A percentile compares a stretch with the other conserved stretches of the same genome.
Conservation (phyloP, 2,888 invertebrate species). For the Drosophila macrospina region DNA sequence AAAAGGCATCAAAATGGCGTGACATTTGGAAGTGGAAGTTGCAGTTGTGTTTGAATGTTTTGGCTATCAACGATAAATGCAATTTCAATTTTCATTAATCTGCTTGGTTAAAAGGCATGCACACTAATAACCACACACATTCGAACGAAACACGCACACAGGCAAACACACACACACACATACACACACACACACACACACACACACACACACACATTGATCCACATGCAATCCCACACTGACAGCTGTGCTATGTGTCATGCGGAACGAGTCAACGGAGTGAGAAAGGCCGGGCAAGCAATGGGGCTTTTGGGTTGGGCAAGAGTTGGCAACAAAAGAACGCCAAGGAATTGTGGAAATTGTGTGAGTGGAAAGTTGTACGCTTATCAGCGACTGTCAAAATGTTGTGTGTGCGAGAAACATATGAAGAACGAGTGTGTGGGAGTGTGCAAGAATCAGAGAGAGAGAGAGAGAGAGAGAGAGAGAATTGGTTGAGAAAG, state of each 20-base stretch:
- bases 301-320: neutral
- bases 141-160: neutral
- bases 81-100: conserved; percentile 63
- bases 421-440: neutral
- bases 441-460: no score
- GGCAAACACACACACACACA: conserved; percentile 9
- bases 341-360: conserved; percentile 38
- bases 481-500: neutral
- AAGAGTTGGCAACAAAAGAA: conserved; percentile 31
- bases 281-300: no score
- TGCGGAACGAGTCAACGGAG: neutral
- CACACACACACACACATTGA: conserved; percentile 13
- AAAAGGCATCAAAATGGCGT: conserved; percentile 33
- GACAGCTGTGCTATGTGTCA: conserved; percentile 21
- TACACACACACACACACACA: conserved; percentile 5
- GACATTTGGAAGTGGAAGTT: conserved; percentile 20
- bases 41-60: conserved; percentile 18
- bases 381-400: conserved; percentile 51
- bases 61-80: conserved; percentile 45
- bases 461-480: neutral
- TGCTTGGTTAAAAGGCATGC: conserved; percentile 36
- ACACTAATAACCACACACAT: conserved; percentile 19
- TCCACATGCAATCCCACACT: conserved; percentile 1
- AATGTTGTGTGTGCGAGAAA: conserved; percentile 26
- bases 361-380: conserved; percentile 40